Conservation (phyloP, 1,140 invertebrate genomes). For the Drosophila obscura region DNA sequence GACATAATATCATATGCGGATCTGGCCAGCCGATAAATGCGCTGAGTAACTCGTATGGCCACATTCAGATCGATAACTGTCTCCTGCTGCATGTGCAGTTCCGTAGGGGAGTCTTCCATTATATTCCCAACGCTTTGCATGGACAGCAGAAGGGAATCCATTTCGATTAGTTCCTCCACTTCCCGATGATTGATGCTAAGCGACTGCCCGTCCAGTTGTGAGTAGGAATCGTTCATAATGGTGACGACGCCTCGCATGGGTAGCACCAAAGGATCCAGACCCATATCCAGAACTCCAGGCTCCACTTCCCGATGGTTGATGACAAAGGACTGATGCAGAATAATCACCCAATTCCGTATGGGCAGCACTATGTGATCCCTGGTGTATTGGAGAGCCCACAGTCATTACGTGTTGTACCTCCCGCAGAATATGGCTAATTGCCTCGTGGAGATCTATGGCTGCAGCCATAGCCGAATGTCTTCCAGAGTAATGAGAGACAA, state of each 20-base stretch:
- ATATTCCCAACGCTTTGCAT: constrained; percentile 1
- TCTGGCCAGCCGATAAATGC: not conserved
- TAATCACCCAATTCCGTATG: not conserved
- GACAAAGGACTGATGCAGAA: constrained; percentile 27
- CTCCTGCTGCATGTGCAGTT: not conserved
- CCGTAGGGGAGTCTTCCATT: constrained; percentile 1
- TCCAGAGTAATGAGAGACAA: too few relatives aligned
- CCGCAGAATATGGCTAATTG: too few relatives aligned
- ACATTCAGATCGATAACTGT: constrained; percentile 9
- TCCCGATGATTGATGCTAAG: constrained; percentile 1
- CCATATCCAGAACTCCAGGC: constrained; percentile 8
- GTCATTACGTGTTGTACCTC: too few relatives aligned
- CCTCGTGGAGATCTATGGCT: too few relatives aligned
- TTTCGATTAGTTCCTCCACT: constrained; percentile 10
- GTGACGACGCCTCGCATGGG: not conserved
- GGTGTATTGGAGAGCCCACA: not conserved
- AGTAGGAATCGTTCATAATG: constrained; percentile 6
- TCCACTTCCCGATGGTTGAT: not conserved
- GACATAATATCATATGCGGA: constrained; percentile 12
- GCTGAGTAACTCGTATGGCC: not conserved
- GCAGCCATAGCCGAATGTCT: not conserved
- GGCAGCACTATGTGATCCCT: constrained; percentile 18
- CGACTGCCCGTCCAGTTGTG: not conserved
- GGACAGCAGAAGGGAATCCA: not conserved
- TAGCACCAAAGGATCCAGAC: not conserved